Conservation (phyloP, 2,888 invertebrate species). For the Stramonita haemastoma region DNA sequence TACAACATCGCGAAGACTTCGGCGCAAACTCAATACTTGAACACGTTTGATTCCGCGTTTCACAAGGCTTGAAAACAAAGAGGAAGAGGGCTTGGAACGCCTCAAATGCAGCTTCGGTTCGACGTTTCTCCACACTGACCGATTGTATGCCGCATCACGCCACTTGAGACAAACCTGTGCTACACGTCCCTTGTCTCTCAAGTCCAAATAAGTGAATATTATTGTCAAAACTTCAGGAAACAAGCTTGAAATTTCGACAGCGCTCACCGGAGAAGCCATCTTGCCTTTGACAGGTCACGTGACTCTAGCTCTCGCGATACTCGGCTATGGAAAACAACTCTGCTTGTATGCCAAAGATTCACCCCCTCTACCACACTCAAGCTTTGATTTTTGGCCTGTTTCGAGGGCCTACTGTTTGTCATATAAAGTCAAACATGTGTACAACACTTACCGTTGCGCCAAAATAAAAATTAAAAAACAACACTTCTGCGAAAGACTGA, state of each 20-base stretch:
- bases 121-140: constrained; percentile 95
- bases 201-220: constrained; percentile 92
- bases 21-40: constrained; percentile 90
- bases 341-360: background rate
- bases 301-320: constrained; percentile 18
- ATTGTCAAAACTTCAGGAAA: constrained; percentile 95
- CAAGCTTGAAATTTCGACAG: constrained; percentile 86
- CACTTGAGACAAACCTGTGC: constrained; percentile 90
- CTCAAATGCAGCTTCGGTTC: constrained; percentile 93
- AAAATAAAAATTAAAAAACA: background rate
- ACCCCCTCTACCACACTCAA: background rate
- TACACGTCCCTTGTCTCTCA: constrained; percentile 91
- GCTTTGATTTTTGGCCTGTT: background rate
- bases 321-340: background rate
- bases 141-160: constrained; percentile 94
- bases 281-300: constrained; percentile 47
- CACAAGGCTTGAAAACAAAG: constrained; percentile 90
- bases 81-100: constrained; percentile 87
- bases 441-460: background rate
- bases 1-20: constrained; percentile 90
- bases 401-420: background rate
- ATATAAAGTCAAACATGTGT: background rate
- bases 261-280: constrained; percentile 49
- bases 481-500: too few species aligned
- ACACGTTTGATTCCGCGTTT: constrained; percentile 91